Base-by-base conservation (phyloP, 2,888 invertebrate genomes). In the Acleris cristana region DNA sequence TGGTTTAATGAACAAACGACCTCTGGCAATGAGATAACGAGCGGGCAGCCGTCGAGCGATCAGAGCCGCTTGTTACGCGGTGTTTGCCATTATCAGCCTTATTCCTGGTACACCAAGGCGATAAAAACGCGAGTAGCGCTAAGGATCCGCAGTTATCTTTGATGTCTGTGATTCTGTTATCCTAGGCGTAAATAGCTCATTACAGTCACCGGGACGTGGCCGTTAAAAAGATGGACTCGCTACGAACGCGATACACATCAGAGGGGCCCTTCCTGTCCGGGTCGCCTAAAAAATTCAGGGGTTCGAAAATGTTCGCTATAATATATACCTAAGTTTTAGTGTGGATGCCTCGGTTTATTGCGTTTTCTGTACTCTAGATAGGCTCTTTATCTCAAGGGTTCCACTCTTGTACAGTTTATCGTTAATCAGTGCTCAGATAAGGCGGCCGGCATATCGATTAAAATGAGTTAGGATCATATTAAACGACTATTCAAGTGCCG, bases 11-110 rank as follows among this genome's bases (percentile, higher is more conserved):
- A 63, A 67, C 62, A 67, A 63, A 67, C 62, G 67, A 63, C 48
- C 67, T 52, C 56, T 34, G 61, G 67, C 62, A 67, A 67, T 67
- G 63, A 67, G 67, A 66, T 66, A 66, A 67, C 67, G 67, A 67
- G 62, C 53, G 45, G 44, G n/a, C 51, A 34, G 56, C 57, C 66
- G 60, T 8, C 65, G 51, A 16, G 56, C 66, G 66, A 57, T 57
- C 61, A 48, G 19, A 45, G 52, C 23, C 19, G 48, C 58, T 63
- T 58, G 62, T 63, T 63, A 58, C 16, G 16, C 18, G 21, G 12
- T 10, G 12, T 52, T 18, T 34, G 30, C 57, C 57, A 58, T 63
- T 63, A 53, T 53, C 34, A 18, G 26, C 63, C 48, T 49, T 63
- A 48, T 34, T 7, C 8, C 57, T 2, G 52, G 45, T 51, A 52